phyloP scores from a whole-genome alignment of 1,140 invertebrate species.

The Atta texana region DNA sequence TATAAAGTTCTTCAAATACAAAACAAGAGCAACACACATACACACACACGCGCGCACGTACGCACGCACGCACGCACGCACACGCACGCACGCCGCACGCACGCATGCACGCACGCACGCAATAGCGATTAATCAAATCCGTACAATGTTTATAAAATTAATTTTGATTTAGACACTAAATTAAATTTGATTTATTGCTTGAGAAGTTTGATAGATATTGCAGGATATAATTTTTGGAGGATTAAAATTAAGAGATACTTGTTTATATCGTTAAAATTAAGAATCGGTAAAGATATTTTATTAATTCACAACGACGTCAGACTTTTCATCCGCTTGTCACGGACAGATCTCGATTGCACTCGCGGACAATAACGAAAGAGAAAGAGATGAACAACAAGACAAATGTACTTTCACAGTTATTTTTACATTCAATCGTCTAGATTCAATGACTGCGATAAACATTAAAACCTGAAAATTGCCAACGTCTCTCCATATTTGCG shows the following conservation, averaged over 20 bases:
- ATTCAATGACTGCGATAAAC: constrained; percentile 78
- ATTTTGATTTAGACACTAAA: too few species aligned
- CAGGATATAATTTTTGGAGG: too few species aligned
- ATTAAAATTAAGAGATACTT: not conserved
- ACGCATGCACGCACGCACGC: too few species aligned
- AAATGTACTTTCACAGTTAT: constrained; percentile 41
- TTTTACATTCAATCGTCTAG: constrained; percentile 31
- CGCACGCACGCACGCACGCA: too few species aligned
- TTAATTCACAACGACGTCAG: constrained; percentile 28
- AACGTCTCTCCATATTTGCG: constrained; percentile 92
- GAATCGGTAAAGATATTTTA: constrained; percentile 46
- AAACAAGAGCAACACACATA: too few species aligned
- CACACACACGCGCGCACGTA: too few species aligned
- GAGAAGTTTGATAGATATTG: too few species aligned
- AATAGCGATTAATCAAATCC: too few species aligned
- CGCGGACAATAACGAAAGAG: not conserved
- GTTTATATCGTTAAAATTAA: constrained; percentile 25
- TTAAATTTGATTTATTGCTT: too few species aligned
- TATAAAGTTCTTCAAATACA: too few species aligned
- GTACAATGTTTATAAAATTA: too few species aligned
- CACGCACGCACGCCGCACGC: too few species aligned
- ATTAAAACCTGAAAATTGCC: constrained; percentile 91
- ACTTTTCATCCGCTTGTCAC: not conserved
- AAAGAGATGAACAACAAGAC: constrained; percentile 24
- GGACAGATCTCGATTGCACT: constrained; percentile 23